These are phyloP conservation scores for Laticauda colubrina DNA, from an alignment of 2,113 vertebrate species.

Conservation along the genomic window DNA sequence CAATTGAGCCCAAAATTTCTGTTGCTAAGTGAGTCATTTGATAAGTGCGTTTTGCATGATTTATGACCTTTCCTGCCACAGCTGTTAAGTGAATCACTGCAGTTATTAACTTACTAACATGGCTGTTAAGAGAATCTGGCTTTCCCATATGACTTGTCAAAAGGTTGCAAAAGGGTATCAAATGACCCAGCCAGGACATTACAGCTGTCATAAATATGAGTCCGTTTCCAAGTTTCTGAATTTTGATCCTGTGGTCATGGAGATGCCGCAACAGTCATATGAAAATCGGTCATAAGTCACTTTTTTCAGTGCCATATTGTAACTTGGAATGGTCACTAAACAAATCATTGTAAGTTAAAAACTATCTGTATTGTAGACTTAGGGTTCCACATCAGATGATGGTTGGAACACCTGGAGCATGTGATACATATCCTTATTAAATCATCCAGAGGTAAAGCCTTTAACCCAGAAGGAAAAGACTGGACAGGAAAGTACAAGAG, in stretches of 20 bases:
- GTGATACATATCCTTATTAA: neutral
- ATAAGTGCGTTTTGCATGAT: neutral
- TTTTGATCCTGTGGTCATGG: neutral
- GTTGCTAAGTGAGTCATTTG: neutral
- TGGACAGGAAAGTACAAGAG: neutral
- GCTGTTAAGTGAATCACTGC: neutral
- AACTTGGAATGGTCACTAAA: neutral
- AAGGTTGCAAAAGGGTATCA: neutral
- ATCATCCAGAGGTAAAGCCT: neutral
- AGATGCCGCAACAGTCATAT: neutral
- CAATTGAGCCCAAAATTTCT: neutral
- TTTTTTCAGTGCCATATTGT: neutral
- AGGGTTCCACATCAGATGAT: conserved; percentile 37
- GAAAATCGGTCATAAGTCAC: neutral
- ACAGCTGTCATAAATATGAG: neutral
- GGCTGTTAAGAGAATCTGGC: neutral
- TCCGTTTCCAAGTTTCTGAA: neutral
- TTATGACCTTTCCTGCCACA: neutral
- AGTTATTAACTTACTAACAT: neutral
- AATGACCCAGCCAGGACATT: neutral
- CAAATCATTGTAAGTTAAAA: too few relatives aligned
- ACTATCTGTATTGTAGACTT: conserved; percentile 9
- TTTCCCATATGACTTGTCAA: neutral
- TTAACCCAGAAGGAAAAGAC: neutral
- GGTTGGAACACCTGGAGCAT: neutral